Conservation (phyloP, 2,888 invertebrate genomes). For the Eupsilia transversa region DNA sequence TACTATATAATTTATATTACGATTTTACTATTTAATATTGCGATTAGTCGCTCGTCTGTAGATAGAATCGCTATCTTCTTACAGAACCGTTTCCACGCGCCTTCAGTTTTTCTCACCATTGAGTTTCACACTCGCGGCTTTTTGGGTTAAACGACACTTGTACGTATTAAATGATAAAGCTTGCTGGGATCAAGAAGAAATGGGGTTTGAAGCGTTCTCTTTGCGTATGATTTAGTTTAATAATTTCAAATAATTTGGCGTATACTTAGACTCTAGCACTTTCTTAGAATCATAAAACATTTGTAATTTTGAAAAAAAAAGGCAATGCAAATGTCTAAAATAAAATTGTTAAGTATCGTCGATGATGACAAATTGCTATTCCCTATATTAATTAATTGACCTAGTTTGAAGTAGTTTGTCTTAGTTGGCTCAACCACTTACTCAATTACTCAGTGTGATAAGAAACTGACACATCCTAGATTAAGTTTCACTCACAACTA, state of each 20-base stretch:
- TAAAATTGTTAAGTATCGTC: not conserved
- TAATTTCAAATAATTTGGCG: not conserved
- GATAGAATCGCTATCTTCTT: conserved; percentile 57
- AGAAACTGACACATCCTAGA: conserved; percentile 12
- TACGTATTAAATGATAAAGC: conserved; percentile 43
- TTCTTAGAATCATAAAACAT: not conserved
- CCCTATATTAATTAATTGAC: conserved; percentile 37
- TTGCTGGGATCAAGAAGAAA: conserved; percentile 26
- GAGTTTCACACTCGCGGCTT: conserved; percentile 64
- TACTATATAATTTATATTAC: not conserved
- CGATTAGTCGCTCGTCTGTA: conserved; percentile 44
- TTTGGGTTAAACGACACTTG: conserved; percentile 54
- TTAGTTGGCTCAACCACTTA: conserved; percentile 35
- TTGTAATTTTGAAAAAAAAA: not conserved
- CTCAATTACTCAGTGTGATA: conserved; percentile 29
- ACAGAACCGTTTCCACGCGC: conserved; percentile 55
- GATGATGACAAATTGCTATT: conserved; percentile 2
- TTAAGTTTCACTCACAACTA: conserved; percentile 21
- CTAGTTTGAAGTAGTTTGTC: conserved; percentile 38
- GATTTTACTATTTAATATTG: not conserved
- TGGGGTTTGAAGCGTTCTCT: not conserved
- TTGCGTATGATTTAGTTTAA: not conserved
- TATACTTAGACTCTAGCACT: not conserved
- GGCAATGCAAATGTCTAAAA: not conserved
- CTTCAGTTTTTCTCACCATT: conserved; percentile 64